These are phyloP conservation scores for Lepidochrysops patricia DNA, from an alignment of 2,888 invertebrate species.

Conservation along the genomic window DNA sequence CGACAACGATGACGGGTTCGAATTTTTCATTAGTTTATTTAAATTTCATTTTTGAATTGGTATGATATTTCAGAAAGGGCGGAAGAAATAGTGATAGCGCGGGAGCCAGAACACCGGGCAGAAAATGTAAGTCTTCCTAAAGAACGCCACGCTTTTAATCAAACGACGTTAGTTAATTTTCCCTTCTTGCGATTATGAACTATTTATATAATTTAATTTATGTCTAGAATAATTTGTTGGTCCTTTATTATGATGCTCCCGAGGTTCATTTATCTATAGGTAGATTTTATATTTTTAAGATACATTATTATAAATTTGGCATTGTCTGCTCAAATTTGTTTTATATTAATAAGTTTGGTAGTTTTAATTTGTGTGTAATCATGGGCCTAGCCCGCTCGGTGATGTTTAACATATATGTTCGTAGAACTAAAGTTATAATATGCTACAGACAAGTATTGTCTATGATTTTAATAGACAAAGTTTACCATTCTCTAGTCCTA, in stretches of 20 bases:
- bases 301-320: conserved; percentile 20
- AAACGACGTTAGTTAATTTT: conserved; percentile 17
- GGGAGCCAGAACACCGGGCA: conserved; percentile 17
- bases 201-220: conserved; percentile 17
- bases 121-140: conserved; percentile 26
- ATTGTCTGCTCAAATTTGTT: conserved; percentile 27
- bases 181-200: conserved; percentile 9
- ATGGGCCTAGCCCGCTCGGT: conserved; percentile 26
- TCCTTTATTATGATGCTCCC: conserved; percentile 14
- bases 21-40: too few relatives aligned
- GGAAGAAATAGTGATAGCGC: conserved; percentile 17
- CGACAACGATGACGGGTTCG: too few relatives aligned
- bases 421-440: conserved; percentile 46
- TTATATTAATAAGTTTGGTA: conserved; percentile 28
- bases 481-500: conserved; percentile 67
- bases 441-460: conserved; percentile 33
- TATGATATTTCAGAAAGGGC: conserved; percentile 18
- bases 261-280: conserved; percentile 7
- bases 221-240: conserved; percentile 7
- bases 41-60: neutral
- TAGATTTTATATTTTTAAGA: conserved; percentile 11
- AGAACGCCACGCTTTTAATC: conserved; percentile 21
- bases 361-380: conserved; percentile 25
- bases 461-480: conserved; percentile 44
- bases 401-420: conserved; percentile 37